Percentiles rank a stretch among this genome's conserved stretches.
Evolutionary conservation across 1,140 invertebrate species (phyloP).

Genomic region (Choristoneura fumiferana): DNA sequence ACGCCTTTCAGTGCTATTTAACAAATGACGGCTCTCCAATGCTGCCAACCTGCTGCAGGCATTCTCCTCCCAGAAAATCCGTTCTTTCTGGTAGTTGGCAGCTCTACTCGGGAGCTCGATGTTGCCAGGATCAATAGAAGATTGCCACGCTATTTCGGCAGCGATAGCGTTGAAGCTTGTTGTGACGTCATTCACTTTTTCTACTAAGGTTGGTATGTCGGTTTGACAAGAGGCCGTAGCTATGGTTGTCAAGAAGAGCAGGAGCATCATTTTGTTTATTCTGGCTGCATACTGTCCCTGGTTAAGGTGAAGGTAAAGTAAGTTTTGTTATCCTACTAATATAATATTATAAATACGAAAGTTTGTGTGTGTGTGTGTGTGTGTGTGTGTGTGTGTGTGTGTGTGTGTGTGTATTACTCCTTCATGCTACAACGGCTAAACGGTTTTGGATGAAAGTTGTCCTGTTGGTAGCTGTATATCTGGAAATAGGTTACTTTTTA

Average conservation of each 20-base stretch:
- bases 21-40: constrained; percentile 30
- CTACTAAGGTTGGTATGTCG: constrained; percentile 35
- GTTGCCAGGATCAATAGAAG: constrained; percentile 39
- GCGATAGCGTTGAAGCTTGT: constrained; percentile 43
- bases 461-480: too few relatives aligned
- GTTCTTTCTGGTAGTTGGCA: constrained; percentile 38
- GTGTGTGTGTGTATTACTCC: too few relatives aligned
- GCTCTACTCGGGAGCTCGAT: constrained; percentile 27
- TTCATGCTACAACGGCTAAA: too few relatives aligned
- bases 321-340: too few relatives aligned
- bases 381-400: too few relatives aligned
- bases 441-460: too few relatives aligned
- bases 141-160: constrained; percentile 51
- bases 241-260: constrained; percentile 1
- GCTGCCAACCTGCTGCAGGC: constrained; percentile 37
- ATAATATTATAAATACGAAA: too few relatives aligned
- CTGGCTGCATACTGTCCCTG: background rate
- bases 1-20: constrained; percentile 48
- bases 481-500: too few relatives aligned
- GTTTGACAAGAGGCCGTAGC: constrained; percentile 17
- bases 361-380: too few relatives aligned
- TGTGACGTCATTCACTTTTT: constrained; percentile 42
- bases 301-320: too few relatives aligned
- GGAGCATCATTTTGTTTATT: constrained; percentile 7
- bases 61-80: constrained; percentile 45